phyloP scores from a whole-genome alignment of 2,888 invertebrate genomes.

The Andrena fulva region DNA sequence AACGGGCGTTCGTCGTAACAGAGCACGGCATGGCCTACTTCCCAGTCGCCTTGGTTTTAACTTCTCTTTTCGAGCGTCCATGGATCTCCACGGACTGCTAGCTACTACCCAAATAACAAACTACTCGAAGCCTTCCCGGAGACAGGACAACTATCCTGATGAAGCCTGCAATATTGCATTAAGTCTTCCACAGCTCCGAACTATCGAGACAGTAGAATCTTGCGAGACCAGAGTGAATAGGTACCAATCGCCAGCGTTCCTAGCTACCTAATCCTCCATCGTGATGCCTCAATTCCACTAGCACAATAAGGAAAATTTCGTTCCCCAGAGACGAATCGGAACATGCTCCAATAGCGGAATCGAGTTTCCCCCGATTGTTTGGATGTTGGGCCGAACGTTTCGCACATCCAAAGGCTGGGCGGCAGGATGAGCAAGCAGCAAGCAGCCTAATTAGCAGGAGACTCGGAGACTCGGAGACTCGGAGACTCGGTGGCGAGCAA shows the following conservation, averaged over 20 bases:
- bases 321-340: neutral
- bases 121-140: constrained; percentile 23
- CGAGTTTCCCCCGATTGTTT: neutral
- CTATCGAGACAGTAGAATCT: constrained; percentile 16
- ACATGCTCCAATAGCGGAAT: neutral
- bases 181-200: constrained; percentile 2
- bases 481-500: constrained; percentile 8
- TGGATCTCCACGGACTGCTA: neutral
- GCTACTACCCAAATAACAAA: constrained; percentile 14
- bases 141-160: constrained; percentile 35
- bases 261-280: too few species aligned
- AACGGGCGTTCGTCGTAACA: constrained; percentile 1
- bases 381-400: neutral
- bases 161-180: constrained; percentile 37
- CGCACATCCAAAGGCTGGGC: neutral
- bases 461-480: constrained; percentile 29
- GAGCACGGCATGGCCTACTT: constrained; percentile 43
- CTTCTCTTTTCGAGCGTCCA: neutral
- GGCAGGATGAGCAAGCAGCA: neutral
- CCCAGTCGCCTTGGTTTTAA: constrained; percentile 13
- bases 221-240: too few species aligned
- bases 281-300: too few species aligned
- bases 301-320: too few species aligned
- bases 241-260: too few species aligned
- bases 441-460: constrained; percentile 55